Evolutionary conservation across 2,888 invertebrate genomes (phyloP), one percentile per base, ranked within the genome.

Genomic region (Apamea anceps): DNA sequence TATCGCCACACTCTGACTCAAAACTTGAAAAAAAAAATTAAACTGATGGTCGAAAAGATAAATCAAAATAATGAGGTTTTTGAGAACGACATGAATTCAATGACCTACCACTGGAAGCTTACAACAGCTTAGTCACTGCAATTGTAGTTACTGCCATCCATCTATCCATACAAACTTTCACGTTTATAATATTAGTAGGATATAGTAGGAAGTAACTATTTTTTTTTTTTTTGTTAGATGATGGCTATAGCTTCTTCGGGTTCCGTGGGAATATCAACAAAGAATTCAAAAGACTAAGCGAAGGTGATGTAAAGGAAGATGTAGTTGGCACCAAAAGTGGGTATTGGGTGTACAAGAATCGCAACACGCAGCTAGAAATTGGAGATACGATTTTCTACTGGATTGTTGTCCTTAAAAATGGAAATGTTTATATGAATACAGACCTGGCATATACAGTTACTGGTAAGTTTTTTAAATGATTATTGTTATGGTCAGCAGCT

Each of bases 381-480:
- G 98, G 98, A 0, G 98, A 98, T 91, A 97, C 96, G 8, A 92
- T 98, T 63, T 98, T 98, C 92, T 98, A 98, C 92, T 98, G 98
- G 98, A 97, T 98, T 0, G 98, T 97, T 91, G 98, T 98, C 0
- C 96, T 98, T 68, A 97, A 97, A 90, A 95, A 98, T 84, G 98
- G 98, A 0, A 92, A 98, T 45, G 98, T 98, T 0, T 98, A 98
- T 91, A 97, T 87, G 97, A 98, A 81, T 97, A 98, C 91, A 97
- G 97, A 72, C 37, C 60, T 80, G 12, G 94, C 95, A 76, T 97
- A 97, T 94, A 96, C 93, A 10, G 97, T 98, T 2, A 94, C 94
- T 83, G 97, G 97, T 97, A 90, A 89, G 87, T 48, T 48, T 18
- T 15, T 54, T 6, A 54, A 54, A 21, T 54, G 6, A 45, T 45